Percentiles rank a stretch among this genome's conserved stretches.
phyloP scores from a whole-genome alignment of 2,888 invertebrate species.

The Pollenia angustigena region DNA sequence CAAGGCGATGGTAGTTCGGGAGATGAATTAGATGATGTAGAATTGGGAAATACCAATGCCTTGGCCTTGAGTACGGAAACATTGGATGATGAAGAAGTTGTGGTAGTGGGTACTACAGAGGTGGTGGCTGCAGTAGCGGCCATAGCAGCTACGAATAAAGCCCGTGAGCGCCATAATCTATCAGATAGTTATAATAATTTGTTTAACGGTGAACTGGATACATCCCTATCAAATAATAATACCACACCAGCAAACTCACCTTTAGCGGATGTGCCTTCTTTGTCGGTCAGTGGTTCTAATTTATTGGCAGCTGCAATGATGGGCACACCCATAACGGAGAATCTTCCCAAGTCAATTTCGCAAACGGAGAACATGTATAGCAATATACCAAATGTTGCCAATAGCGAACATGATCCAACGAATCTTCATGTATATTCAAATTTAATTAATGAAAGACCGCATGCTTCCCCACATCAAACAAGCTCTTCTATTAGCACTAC shows the following conservation, averaged over 20 bases:
- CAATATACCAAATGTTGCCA: conserved; percentile 81
- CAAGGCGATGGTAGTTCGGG: conserved; percentile 74
- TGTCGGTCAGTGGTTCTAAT: conserved; percentile 73
- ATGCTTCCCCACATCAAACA: conserved; percentile 66
- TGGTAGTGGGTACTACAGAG: conserved; percentile 81
- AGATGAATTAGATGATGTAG: conserved; percentile 72
- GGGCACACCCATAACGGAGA: conserved; percentile 41
- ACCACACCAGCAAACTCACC: conserved; percentile 61
- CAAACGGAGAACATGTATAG: conserved; percentile 84
- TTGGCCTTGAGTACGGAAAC: conserved; percentile 57
- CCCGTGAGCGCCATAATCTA: conserved; percentile 81
- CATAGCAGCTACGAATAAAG: conserved; percentile 81
- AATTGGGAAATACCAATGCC: conserved; percentile 53
- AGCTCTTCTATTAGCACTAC: conserved; percentile 23
- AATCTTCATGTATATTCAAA: conserved; percentile 84
- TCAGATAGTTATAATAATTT: conserved; percentile 84
- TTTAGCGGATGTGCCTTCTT: conserved; percentile 54
- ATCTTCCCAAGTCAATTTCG: conserved; percentile 79
- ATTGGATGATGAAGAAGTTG: conserved; percentile 78
- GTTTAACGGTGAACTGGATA: conserved; percentile 82
- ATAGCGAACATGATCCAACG: conserved; percentile 72
- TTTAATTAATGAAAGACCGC: conserved; percentile 81
- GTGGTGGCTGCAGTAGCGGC: conserved; percentile 83
- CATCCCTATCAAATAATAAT: conserved; percentile 63
- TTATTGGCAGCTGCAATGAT: conserved; percentile 79